Conservation (phyloP, 2,113 vertebrate genomes). For the Ictidomys tridecemlineatus region DNA sequence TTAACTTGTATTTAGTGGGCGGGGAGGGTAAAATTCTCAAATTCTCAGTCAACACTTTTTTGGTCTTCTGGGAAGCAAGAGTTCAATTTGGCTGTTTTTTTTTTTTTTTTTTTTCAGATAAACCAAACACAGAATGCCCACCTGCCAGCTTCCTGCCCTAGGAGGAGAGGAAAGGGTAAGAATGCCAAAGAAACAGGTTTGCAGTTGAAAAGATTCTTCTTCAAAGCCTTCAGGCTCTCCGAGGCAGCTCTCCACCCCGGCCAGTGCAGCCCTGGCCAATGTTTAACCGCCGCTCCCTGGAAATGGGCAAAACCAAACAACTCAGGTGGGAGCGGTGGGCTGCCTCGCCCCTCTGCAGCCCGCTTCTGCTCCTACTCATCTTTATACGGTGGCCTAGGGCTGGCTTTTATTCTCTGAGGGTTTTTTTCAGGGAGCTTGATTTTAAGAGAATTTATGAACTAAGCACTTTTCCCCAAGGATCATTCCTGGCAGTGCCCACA, state of each 20-base stretch:
- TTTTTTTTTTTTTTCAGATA: conserved; percentile 37
- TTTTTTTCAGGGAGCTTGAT: neutral
- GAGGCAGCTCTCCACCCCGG: neutral
- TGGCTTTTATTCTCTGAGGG: neutral
- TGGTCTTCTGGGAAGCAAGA: neutral
- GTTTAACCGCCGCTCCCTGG: neutral
- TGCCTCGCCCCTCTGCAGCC: neutral
- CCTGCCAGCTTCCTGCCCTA: neutral
- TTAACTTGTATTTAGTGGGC: neutral
- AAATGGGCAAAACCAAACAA: neutral
- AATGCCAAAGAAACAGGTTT: neutral
- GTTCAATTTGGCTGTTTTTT: neutral
- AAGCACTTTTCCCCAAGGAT: neutral
- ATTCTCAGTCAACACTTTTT: neutral
- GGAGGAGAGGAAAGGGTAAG: neutral
- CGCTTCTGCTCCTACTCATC: accelerated
- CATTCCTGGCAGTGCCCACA: neutral
- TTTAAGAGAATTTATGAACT: neutral
- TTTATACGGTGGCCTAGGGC: neutral
- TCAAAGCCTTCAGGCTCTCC: neutral
- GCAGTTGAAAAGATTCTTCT: neutral
- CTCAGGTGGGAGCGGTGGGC: accelerated
- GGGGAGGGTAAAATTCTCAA: neutral
- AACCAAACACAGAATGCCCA: neutral
- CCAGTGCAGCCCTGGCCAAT: neutral